Conservation (phyloP, 2,888 invertebrate genomes). For the Adelphocoris suturalis region DNA sequence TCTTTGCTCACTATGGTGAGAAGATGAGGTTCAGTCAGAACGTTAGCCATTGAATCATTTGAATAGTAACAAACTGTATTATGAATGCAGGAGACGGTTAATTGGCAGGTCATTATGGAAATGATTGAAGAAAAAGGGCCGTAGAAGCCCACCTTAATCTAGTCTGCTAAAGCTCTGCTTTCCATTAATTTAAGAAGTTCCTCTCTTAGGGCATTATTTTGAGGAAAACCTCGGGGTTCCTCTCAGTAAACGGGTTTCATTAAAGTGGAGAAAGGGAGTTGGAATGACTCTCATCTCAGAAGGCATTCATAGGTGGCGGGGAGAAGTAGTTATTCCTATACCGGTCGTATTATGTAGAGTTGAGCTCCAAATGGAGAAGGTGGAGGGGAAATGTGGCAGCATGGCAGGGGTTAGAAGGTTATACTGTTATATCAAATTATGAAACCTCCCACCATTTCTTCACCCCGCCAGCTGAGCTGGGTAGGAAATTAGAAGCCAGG, state of each 20-base stretch:
- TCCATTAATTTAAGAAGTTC: conserved; percentile 69
- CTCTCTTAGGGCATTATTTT: conserved; percentile 51
- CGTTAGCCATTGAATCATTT: neutral
- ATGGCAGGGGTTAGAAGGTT: neutral
- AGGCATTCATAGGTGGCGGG: conserved; percentile 43
- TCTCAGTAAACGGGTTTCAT: conserved; percentile 54
- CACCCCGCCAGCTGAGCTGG: neutral
- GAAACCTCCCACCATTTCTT: conserved; percentile 47
- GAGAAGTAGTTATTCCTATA: conserved; percentile 41
- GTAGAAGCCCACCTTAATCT: conserved; percentile 59
- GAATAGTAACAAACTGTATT: conserved; percentile 48
- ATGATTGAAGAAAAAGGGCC: conserved; percentile 44
- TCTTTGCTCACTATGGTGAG: no score
- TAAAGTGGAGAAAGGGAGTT: conserved; percentile 61
- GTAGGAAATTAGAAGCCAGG: conserved; percentile 33
- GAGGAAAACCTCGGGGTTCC: conserved; percentile 52
- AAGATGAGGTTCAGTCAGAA: no score
- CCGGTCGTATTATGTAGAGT: conserved; percentile 29
- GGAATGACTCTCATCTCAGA: conserved; percentile 64
- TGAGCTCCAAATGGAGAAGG: neutral
- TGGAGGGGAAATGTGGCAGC: neutral
- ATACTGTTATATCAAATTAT: conserved; percentile 56
- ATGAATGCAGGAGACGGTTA: conserved; percentile 65
- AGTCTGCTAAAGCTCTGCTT: conserved; percentile 55
- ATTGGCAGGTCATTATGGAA: conserved; percentile 68